These are phyloP conservation scores for Epistrophe grossulariae DNA, from an alignment of 2,888 invertebrate genomes.

Conservation along the genomic window DNA sequence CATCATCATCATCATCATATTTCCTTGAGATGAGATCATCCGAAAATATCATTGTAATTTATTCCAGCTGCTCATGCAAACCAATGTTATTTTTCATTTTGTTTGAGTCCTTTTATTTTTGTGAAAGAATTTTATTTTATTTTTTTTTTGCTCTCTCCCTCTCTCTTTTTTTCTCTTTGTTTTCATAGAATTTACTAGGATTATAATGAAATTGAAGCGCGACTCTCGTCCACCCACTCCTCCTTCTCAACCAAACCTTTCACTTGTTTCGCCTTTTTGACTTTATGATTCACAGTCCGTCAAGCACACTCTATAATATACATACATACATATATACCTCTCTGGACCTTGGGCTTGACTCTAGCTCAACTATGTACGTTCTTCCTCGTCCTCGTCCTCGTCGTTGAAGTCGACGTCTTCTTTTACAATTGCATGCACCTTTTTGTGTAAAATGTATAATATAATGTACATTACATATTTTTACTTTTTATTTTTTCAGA, in stretches of 20 bases:
- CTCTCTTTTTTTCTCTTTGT: background rate
- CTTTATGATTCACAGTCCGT: constrained; percentile 63
- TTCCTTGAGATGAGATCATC: constrained; percentile 23
- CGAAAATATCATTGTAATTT: constrained; percentile 40
- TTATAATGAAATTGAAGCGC: constrained; percentile 55
- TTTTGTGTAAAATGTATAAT: constrained; percentile 17
- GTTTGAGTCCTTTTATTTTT: background rate
- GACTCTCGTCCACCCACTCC: background rate
- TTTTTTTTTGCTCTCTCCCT: background rate
- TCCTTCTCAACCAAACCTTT: background rate
- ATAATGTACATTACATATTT: background rate
- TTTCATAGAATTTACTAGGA: constrained; percentile 22
- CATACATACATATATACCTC: background rate
- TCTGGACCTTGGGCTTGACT: constrained; percentile 21
- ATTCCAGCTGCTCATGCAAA: constrained; percentile 40
- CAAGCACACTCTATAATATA: constrained; percentile 30
- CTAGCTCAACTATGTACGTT: background rate
- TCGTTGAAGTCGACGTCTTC: constrained; percentile 4
- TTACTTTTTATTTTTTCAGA: constrained; percentile 6
- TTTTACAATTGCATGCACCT: constrained; percentile 54
- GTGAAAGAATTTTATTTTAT: constrained; percentile 8
- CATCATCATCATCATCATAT: background rate
- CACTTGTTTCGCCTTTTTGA: constrained; percentile 48
- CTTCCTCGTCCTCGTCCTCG: background rate
- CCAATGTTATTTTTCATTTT: constrained; percentile 27